Conservation (phyloP, 2,888 invertebrate genomes). For the Caenorhabditis sulstoni region DNA sequence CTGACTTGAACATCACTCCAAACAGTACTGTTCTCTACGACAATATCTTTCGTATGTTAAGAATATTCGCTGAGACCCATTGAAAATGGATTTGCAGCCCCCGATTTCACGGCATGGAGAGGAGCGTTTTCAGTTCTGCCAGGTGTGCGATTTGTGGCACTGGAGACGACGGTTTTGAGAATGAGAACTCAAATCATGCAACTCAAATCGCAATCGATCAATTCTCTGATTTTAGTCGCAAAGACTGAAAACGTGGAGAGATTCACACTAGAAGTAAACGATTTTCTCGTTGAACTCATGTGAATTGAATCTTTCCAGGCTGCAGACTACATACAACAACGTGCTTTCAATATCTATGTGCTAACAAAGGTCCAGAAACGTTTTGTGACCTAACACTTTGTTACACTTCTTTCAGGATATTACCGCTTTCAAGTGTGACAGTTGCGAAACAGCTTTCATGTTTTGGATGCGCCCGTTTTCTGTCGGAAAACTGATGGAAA, state of each 20-base stretch:
- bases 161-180: slow-evolving; percentile 62
- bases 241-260: slow-evolving; percentile 74
- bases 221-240: slow-evolving; percentile 74
- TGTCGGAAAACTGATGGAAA: slow-evolving; percentile 62
- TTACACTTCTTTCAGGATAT: slow-evolving; percentile 68
- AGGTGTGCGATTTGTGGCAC: slow-evolving; percentile 60
- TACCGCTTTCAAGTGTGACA: slow-evolving; percentile 76
- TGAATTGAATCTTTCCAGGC: slow-evolving; percentile 20
- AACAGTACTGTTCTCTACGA: slow-evolving; percentile 92
- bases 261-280: slow-evolving; percentile 66
- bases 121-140: slow-evolving; percentile 64
- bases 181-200: slow-evolving; percentile 65
- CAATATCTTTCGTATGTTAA: slow-evolving; percentile 86
- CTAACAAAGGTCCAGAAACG: slow-evolving; percentile 64
- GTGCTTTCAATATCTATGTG: slow-evolving; percentile 57
- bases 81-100: slow-evolving; percentile 25
- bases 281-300: background rate
- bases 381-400: background rate
- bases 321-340: slow-evolving; percentile 47
- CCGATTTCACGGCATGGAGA: slow-evolving; percentile 67
- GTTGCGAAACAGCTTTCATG: slow-evolving; percentile 70
- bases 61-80: too few relatives aligned
- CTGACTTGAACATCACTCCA: slow-evolving; percentile 90
- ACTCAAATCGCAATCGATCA: slow-evolving; percentile 54
- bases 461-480: slow-evolving; percentile 74